phyloP scores from a whole-genome alignment of 2,113 vertebrate genomes.

The Macquaria ambigua region DNA sequence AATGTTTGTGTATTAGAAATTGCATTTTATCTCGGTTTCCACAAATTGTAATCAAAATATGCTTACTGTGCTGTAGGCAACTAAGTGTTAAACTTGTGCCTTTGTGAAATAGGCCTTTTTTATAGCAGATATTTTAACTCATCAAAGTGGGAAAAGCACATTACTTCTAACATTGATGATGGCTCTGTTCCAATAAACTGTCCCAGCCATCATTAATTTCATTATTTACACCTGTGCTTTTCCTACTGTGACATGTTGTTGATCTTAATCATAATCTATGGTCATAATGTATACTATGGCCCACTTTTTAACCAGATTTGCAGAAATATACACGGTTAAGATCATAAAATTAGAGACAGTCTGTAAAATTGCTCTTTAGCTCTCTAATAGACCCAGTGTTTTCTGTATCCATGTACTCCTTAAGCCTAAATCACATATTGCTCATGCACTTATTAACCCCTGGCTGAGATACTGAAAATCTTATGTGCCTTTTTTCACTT shows the following conservation, averaged over 20 bases:
- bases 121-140: neutral
- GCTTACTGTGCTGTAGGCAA: neutral
- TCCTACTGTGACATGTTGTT: neutral
- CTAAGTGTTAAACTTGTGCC: neutral
- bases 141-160: neutral
- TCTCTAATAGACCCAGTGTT: neutral
- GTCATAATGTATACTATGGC: neutral
- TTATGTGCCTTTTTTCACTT: neutral
- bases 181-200: neutral
- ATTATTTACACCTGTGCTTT: neutral
- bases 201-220: neutral
- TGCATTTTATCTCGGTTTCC: neutral
- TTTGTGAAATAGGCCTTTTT: neutral
- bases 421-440: neutral
- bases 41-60: neutral
- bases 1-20: slow-evolving; percentile 23
- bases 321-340: neutral
- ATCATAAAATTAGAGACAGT: neutral
- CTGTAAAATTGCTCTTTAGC: no score
- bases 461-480: neutral
- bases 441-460: neutral
- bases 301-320: neutral
- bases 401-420: neutral
- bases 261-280: neutral
- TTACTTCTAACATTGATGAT: neutral